Conservation (phyloP, 37 sponge, comb jelly and placozoan species). For the Geodia barretti region DNA sequence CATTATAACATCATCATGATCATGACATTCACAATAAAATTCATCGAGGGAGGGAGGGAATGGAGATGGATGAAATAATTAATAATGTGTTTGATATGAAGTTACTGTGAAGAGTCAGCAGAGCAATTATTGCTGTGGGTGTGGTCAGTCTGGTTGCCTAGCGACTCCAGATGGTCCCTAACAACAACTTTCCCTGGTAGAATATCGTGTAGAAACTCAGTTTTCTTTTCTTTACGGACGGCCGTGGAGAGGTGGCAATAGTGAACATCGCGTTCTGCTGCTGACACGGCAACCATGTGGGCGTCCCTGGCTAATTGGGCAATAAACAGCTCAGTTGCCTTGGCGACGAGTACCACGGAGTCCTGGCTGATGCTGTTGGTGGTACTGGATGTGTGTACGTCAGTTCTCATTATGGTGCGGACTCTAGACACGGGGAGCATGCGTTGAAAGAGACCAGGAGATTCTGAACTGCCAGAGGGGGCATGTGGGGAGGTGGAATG, state of each 20-base stretch:
- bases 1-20: too few relatives aligned
- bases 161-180: slow-evolving; percentile 37
- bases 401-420: slow-evolving; percentile 71
- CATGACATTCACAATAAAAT: too few relatives aligned
- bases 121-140: not conserved
- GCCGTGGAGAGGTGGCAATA: slow-evolving; percentile 59
- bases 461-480: not conserved
- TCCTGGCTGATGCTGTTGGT: slow-evolving; percentile 49
- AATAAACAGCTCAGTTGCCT: slow-evolving; percentile 76
- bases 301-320: slow-evolving; percentile 39
- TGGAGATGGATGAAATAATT: too few relatives aligned
- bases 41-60: not conserved
- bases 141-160: not conserved
- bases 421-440: slow-evolving; percentile 55
- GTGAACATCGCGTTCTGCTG: slow-evolving; percentile 20
- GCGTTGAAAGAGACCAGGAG: not conserved
- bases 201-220: slow-evolving; percentile 61
- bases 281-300: not conserved
- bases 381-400: slow-evolving; percentile 29
- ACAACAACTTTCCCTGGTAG: slow-evolving; percentile 61
- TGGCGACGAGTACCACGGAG: slow-evolving; percentile 49
- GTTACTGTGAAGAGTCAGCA: not conserved
- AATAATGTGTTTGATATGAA: not conserved
- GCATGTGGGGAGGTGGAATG: not conserved
- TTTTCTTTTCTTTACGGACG: slow-evolving; percentile 18